These are phyloP conservation scores for Hippasteria phrygiana DNA, from an alignment of 53 echinoderm and acorn worm species.

Conservation along the genomic window DNA sequence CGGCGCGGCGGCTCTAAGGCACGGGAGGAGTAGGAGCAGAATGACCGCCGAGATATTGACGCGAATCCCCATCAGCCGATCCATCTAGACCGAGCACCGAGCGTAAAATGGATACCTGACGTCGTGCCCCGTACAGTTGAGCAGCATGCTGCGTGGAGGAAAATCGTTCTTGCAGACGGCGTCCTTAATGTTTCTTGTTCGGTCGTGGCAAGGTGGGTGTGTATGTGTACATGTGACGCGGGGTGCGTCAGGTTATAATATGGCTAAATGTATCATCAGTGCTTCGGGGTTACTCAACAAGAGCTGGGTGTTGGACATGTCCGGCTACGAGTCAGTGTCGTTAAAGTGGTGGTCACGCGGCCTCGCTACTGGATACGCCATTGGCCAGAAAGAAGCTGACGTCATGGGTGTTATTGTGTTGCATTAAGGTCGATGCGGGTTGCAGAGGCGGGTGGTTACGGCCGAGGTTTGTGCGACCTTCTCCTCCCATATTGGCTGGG, in stretches of 20 bases:
- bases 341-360: slow-evolving; percentile 17
- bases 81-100: slow-evolving; percentile 49
- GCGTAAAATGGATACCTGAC: slow-evolving; percentile 42
- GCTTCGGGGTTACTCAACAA: slow-evolving; percentile 10
- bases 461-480: too few species aligned
- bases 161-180: background rate
- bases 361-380: slow-evolving; percentile 25
- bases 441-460: background rate
- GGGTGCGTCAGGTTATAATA: slow-evolving; percentile 1
- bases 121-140: slow-evolving; percentile 3
- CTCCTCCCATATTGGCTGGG: too few species aligned
- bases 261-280: background rate
- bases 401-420: slow-evolving; percentile 12
- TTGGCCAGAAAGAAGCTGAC: slow-evolving; percentile 31
- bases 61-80: slow-evolving; percentile 39
- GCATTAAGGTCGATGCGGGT: background rate
- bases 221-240: slow-evolving; percentile 1
- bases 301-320: slow-evolving; percentile 10
- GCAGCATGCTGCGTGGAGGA: slow-evolving; percentile 18
- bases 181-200: background rate
- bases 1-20: slow-evolving; percentile 49
- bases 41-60: slow-evolving; percentile 32
- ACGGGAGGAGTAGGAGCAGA: slow-evolving; percentile 49
- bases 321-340: background rate
- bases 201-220: background rate